Percentiles rank a stretch among this genome's conserved stretches.
Evolutionary conservation across 2,888 invertebrate species (phyloP).

Genomic region (Charanyca ferruginea): DNA sequence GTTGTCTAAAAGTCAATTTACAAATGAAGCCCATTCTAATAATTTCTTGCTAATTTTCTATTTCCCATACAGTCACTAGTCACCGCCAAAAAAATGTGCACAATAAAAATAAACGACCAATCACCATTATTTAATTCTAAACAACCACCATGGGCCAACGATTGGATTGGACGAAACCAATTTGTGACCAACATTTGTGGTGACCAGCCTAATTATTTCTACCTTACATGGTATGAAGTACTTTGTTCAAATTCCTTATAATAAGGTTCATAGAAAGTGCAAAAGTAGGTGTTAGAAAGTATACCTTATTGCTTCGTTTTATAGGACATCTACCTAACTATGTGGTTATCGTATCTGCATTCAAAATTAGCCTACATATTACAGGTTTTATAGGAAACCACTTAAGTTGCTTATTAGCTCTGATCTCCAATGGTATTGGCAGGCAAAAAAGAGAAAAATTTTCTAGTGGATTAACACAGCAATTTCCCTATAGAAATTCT

Average conservation of each 20-base stretch:
- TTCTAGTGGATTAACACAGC: not conserved
- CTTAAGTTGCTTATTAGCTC: constrained; percentile 17
- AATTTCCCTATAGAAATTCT: too few relatives aligned
- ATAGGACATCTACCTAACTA: constrained; percentile 7
- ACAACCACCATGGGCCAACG: not conserved
- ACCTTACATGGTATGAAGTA: constrained; percentile 11
- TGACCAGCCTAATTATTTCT: constrained; percentile 39
- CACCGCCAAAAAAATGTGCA: constrained; percentile 16
- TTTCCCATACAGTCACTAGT: constrained; percentile 6
- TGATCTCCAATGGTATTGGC: constrained; percentile 6
- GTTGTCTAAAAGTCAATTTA: not conserved
- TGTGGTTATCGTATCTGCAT: constrained; percentile 32
- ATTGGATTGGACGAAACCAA: constrained; percentile 34
- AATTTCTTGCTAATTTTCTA: not conserved
- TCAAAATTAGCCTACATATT: constrained; percentile 47
- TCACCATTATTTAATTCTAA: not conserved
- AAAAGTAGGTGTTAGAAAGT: constrained; percentile 52
- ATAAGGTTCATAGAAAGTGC: constrained; percentile 50
- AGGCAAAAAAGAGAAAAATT: constrained; percentile 11
- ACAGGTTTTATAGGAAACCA: constrained; percentile 36
- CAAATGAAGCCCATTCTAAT: not conserved
- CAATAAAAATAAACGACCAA: constrained; percentile 32
- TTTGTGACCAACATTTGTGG: constrained; percentile 50
- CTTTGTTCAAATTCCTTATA: constrained; percentile 30
- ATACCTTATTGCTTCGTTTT: constrained; percentile 28